phyloP scores from a whole-genome alignment of 2,113 vertebrate genomes.

The Hypomesus transpacificus region DNA sequence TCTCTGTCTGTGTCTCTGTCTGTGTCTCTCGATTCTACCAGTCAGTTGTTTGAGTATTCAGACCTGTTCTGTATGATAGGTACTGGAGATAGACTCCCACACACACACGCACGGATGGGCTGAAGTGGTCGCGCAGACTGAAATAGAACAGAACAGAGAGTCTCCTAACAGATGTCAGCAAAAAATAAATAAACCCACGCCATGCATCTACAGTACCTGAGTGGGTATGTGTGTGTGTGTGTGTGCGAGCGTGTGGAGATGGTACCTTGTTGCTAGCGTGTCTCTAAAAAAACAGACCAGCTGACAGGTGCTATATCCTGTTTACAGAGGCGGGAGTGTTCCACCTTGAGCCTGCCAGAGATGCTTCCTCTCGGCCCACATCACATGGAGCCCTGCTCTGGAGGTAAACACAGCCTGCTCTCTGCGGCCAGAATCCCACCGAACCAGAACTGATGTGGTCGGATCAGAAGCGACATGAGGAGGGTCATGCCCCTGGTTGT shows the following conservation, averaged over 20 bases:
- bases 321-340: not conserved
- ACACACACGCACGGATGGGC: not conserved
- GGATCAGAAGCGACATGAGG: slow-evolving; percentile 49
- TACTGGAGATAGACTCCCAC: not conserved
- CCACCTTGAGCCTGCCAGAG: not conserved
- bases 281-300: slow-evolving; percentile 23
- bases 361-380: not conserved
- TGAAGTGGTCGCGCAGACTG: not conserved
- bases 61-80: too few relatives aligned
- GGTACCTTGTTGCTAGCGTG: not conserved
- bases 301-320: slow-evolving; percentile 24
- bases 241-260: not conserved
- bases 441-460: slow-evolving; percentile 49
- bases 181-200: too few relatives aligned
- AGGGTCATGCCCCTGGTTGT: slow-evolving; percentile 22
- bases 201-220: not conserved
- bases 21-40: not conserved
- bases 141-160: not conserved
- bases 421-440: slow-evolving; percentile 37
- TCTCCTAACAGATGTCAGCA: not conserved
- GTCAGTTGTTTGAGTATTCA: not conserved
- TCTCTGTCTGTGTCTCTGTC: slow-evolving; percentile 13
- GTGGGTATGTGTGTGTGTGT: not conserved
- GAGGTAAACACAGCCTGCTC: slow-evolving; percentile 29
- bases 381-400: not conserved